Evolutionary conservation across 2,113 vertebrate species (phyloP).

Genomic region (Sylvietta virens): DNA sequence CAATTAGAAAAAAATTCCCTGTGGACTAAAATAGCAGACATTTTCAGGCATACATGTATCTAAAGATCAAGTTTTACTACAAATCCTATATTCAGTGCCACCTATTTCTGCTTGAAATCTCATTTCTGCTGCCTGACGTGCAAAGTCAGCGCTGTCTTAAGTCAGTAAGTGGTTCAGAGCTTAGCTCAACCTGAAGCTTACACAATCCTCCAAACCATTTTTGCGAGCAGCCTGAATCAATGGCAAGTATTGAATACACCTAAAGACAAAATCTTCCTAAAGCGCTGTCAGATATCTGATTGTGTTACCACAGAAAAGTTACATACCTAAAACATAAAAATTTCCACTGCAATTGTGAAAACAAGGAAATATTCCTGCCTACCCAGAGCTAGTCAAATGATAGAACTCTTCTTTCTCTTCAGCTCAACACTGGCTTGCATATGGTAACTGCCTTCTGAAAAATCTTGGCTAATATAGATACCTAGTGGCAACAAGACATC

Average conservation of each 20-base stretch:
- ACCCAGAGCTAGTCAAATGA: not conserved
- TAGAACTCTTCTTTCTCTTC: not conserved
- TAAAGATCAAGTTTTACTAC: not conserved
- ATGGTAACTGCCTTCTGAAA: not conserved
- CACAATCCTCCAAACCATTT: not conserved
- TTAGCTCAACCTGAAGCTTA: not conserved
- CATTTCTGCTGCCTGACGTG: not conserved
- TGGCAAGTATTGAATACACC: not conserved
- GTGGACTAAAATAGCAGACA: not conserved
- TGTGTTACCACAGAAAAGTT: not conserved
- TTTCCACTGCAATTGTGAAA: not conserved
- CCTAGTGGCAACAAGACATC: not conserved
- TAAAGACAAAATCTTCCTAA: not conserved
- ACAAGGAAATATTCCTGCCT: not conserved
- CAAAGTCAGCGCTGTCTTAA: not conserved
- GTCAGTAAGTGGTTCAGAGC: not conserved
- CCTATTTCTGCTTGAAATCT: not conserved
- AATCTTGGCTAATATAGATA: not conserved
- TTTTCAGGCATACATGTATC: not conserved
- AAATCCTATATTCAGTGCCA: not conserved
- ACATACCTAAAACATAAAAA: not conserved
- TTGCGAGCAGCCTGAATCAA: not conserved
- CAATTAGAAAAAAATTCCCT: not conserved
- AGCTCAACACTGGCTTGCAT: not conserved
- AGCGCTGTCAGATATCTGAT: not conserved